These are phyloP conservation scores for Paedocypris micromegethes DNA, from an alignment of 2,797 vertebrate species.

Conservation along the genomic window DNA sequence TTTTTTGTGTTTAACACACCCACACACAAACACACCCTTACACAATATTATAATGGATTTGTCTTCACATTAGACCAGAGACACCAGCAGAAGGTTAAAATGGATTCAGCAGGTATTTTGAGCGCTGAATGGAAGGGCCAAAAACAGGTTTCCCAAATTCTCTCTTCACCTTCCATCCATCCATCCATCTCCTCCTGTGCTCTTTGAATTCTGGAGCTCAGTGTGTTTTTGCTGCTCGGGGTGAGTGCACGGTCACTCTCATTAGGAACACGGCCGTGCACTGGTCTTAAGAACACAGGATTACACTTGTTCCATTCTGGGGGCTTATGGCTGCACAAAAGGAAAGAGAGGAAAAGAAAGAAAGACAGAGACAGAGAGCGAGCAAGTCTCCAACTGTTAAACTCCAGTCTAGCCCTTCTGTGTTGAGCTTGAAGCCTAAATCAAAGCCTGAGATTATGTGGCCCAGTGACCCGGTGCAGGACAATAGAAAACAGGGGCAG, in stretches of 20 bases:
- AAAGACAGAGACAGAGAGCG: conserved; percentile 12
- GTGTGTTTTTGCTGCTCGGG: conserved; percentile 47
- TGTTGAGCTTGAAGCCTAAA: conserved; percentile 28
- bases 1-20: too few relatives aligned
- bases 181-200: not conserved
- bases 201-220: conserved; percentile 50
- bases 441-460: conserved; percentile 36
- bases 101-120: too few relatives aligned
- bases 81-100: too few relatives aligned
- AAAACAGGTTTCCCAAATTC: too few relatives aligned
- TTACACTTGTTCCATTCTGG: conserved; percentile 30
- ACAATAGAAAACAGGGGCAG: conserved; percentile 29
- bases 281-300: conserved; percentile 46
- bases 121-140: too few relatives aligned
- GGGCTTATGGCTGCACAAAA: conserved; percentile 33
- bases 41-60: too few relatives aligned
- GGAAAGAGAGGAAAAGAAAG: conserved; percentile 13
- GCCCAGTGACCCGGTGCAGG: conserved; percentile 29
- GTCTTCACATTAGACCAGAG: too few relatives aligned
- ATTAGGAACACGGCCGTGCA: conserved; percentile 52
- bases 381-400: conserved; percentile 26
- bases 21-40: too few relatives aligned
- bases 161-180: not conserved
- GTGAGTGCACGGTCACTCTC: conserved; percentile 47
- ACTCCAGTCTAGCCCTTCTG: conserved; percentile 26